Percentiles rank a stretch among this genome's conserved stretches.
These are phyloP conservation scores for Microcebus murinus DNA, from an alignment of 2,113 vertebrate species.

Conservation along the genomic window DNA sequence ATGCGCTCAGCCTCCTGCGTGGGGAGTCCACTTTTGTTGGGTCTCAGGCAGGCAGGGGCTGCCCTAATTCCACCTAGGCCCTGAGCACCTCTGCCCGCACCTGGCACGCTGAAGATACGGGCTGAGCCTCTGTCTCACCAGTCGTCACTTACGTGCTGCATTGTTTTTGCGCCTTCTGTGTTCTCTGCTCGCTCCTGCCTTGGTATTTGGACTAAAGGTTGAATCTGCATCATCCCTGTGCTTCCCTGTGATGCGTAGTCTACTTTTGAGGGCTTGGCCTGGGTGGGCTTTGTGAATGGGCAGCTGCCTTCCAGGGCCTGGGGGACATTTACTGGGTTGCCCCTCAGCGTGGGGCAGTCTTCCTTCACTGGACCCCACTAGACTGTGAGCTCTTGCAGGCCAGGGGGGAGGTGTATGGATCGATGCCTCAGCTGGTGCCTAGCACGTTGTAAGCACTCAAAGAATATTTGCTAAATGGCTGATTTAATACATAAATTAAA, in stretches of 20 bases:
- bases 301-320: not conserved
- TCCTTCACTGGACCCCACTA: rapidly evolving
- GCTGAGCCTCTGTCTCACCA: too few species aligned
- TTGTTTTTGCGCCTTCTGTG: not conserved
- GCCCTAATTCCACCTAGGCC: not conserved
- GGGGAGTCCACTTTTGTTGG: rapidly evolving
- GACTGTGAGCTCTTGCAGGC: not conserved
- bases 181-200: not conserved
- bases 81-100: rapidly evolving
- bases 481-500: not conserved
- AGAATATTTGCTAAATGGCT: not conserved
- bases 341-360: not conserved
- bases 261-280: too few species aligned
- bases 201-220: not conserved
- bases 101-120: rapidly evolving
- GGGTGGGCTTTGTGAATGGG: too few species aligned
- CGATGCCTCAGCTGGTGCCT: not conserved
- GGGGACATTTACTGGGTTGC: not conserved
- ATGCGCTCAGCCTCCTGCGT: rapidly evolving
- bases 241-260: too few species aligned
- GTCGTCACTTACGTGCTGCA: rapidly evolving
- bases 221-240: not conserved
- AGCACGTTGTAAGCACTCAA: not conserved
- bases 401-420: not conserved
- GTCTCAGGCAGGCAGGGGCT: rapidly evolving